A percentile compares a stretch with the other conserved stretches of the same genome.
Evolutionary conservation across 2,113 vertebrate genomes (phyloP).

Genomic region (Xyliphius kryptos): DNA sequence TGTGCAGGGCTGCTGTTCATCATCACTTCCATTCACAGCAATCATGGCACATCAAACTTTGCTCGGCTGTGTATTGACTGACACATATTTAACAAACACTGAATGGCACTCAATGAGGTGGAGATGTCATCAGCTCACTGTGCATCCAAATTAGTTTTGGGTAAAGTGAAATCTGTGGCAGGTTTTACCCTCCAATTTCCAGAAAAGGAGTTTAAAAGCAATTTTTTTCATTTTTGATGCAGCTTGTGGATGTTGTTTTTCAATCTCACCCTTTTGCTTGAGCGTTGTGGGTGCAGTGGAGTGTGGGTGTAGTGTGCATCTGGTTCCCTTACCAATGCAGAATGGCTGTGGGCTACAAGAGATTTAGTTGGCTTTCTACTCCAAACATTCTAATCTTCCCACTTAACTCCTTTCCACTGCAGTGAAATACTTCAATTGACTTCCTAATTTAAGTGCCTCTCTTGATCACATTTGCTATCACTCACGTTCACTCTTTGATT

Average conservation of each 20-base stretch:
- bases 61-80: background rate
- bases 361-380: constrained; percentile 20
- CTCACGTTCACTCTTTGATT: no score
- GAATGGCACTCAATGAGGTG: background rate
- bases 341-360: constrained; percentile 14
- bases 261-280: background rate
- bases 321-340: constrained; percentile 6
- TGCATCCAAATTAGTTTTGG: background rate
- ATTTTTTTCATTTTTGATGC: no score
- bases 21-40: background rate
- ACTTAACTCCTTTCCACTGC: constrained; percentile 24
- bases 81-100: background rate
- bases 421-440: constrained; percentile 13
- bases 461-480: background rate
- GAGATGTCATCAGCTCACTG: background rate
- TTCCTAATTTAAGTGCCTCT: background rate
- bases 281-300: constrained; percentile 16
- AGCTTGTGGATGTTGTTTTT: background rate
- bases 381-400: constrained; percentile 32
- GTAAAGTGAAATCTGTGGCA: background rate
- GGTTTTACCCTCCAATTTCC: background rate
- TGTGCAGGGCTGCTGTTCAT: constrained; percentile 1
- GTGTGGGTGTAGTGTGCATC: constrained; percentile 30
- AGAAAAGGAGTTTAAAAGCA: background rate
- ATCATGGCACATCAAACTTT: constrained; percentile 1